Conservation (phyloP, 2,888 invertebrate genomes). For the Sphaerophoria taeniata region DNA sequence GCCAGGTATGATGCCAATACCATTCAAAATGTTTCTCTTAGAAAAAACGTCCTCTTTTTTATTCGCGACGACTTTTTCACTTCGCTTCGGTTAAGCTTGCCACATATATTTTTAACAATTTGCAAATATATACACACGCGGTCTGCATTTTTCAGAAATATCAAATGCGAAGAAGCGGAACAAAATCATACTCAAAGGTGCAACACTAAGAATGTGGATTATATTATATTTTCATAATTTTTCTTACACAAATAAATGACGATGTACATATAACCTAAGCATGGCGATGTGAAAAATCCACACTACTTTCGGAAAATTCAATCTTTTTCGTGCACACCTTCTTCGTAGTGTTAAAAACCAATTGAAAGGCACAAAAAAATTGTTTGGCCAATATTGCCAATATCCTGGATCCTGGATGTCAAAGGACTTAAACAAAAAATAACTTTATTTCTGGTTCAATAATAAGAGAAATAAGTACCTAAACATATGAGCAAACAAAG, state of each 20-base stretch:
- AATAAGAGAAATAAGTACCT: too few relatives aligned
- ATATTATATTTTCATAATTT: slow-evolving; percentile 56
- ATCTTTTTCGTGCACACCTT: slow-evolving; percentile 4
- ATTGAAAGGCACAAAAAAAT: background rate
- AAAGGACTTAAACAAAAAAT: too few relatives aligned
- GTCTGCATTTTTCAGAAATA: slow-evolving; percentile 20
- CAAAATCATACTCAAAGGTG: slow-evolving; percentile 48
- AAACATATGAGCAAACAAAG: too few relatives aligned
- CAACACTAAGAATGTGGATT: slow-evolving; percentile 30
- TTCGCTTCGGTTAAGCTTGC: slow-evolving; percentile 11
- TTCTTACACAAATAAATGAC: background rate
- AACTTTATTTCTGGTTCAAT: too few relatives aligned
- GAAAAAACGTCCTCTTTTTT: slow-evolving; percentile 10
- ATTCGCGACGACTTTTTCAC: background rate
- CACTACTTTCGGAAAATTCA: slow-evolving; percentile 55
- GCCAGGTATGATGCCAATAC: slow-evolving; percentile 32
- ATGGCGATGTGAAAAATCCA: slow-evolving; percentile 40
- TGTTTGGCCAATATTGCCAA: slow-evolving; percentile 7
- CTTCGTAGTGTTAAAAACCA: background rate
- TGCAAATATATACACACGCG: background rate
- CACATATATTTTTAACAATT: background rate
- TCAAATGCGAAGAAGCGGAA: slow-evolving; percentile 33
- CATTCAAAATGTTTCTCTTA: slow-evolving; percentile 14
- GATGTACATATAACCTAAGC: slow-evolving; percentile 8
- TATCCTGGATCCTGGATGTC: too few relatives aligned